Conservation (phyloP, 2,888 invertebrate genomes). For the Halictus ligatus region DNA sequence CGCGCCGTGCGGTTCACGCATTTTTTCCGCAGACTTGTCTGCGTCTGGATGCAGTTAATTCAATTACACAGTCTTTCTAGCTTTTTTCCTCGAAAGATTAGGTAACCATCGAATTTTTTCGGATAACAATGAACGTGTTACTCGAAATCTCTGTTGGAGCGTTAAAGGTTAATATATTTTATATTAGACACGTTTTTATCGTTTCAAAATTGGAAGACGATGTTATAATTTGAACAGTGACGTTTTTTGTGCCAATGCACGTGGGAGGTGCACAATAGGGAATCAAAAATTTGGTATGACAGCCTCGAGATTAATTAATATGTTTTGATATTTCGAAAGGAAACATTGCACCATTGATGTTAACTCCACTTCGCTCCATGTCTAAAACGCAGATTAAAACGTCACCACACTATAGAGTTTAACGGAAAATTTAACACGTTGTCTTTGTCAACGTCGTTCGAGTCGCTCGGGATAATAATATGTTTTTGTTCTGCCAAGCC, state of each 20-base stretch:
- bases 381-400: too few species aligned
- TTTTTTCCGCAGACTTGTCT: constrained; percentile 48
- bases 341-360: too few species aligned
- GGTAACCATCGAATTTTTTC: neutral
- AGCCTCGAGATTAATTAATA: neutral
- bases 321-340: neutral
- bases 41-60: neutral
- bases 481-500: too few species aligned
- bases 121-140: neutral
- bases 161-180: too few species aligned
- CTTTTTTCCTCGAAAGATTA: neutral
- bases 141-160: too few species aligned
- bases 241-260: neutral
- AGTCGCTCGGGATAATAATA: too few species aligned
- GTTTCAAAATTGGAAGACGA: constrained; percentile 1
- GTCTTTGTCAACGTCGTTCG: too few species aligned
- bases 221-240: neutral
- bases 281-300: neutral
- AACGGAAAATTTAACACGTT: too few species aligned
- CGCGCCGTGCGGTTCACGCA: constrained; percentile 61
- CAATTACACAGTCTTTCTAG: neutral
- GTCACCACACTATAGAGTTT: too few species aligned
- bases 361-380: too few species aligned
- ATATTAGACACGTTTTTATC: too few species aligned
- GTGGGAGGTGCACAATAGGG: neutral